A percentile compares a stretch with the other conserved stretches of the same genome.
phyloP scores from a whole-genome alignment of 92 coral and sea anemone genomes.

The Epizoanthus illoricatus region DNA sequence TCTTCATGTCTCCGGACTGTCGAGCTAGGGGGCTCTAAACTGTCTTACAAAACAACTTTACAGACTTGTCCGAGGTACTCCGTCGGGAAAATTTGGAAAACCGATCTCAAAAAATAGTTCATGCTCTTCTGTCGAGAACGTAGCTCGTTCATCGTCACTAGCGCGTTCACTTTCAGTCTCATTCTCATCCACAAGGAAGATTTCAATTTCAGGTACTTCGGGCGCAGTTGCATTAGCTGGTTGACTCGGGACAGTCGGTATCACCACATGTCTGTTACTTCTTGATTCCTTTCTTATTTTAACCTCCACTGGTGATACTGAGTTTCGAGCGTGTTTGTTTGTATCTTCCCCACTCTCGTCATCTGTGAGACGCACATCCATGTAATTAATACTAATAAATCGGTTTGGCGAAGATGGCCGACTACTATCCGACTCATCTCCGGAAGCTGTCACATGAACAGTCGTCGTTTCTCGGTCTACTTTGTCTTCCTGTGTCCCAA shows the following conservation, averaged over 20 bases:
- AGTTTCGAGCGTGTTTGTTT: not conserved
- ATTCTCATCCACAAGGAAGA: slow-evolving; percentile 65
- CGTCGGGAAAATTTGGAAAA: slow-evolving; percentile 58
- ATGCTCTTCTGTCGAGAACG: slow-evolving; percentile 34
- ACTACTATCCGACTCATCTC: not conserved
- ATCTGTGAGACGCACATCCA: slow-evolving; percentile 15
- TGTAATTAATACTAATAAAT: slow-evolving; percentile 18
- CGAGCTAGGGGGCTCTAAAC: too few relatives aligned
- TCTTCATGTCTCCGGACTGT: too few relatives aligned
- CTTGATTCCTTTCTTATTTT: slow-evolving; percentile 19
- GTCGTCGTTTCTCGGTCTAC: not conserved
- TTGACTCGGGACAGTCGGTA: slow-evolving; percentile 8
- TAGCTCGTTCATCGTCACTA: slow-evolving; percentile 29
- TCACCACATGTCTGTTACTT: not conserved
- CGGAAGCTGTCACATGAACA: slow-evolving; percentile 3
- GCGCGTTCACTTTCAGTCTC: slow-evolving; percentile 22
- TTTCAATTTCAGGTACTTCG: slow-evolving; percentile 61
- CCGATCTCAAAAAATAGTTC: slow-evolving; percentile 42
- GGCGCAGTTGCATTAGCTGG: slow-evolving; percentile 27
- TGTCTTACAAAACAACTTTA: slow-evolving; percentile 4
- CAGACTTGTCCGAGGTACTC: slow-evolving; percentile 72
- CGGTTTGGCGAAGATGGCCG: slow-evolving; percentile 18
- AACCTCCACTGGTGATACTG: slow-evolving; percentile 57
- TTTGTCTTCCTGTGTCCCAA: not conserved
- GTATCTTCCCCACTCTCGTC: not conserved